Conservation (phyloP, 2,888 invertebrate genomes). For the Steromphala cineraria region DNA sequence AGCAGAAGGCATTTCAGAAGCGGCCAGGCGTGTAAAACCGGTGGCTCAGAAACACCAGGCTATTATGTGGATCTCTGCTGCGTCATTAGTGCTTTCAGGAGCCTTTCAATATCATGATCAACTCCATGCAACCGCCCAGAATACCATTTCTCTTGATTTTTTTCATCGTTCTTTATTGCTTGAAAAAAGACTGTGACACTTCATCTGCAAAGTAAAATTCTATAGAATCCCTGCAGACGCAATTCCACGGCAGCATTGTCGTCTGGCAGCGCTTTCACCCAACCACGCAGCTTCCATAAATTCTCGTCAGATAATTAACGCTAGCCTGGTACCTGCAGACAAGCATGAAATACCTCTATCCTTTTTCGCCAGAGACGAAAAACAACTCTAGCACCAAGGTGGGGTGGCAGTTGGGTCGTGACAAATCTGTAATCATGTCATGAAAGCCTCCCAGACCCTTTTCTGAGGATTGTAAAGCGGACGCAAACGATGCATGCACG, state of each 20-base stretch:
- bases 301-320: slow-evolving; percentile 21
- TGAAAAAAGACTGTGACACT: slow-evolving; percentile 15
- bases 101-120: slow-evolving; percentile 13
- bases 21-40: slow-evolving; percentile 17
- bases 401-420: background rate
- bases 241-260: slow-evolving; percentile 14
- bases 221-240: slow-evolving; percentile 18
- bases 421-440: slow-evolving; percentile 19
- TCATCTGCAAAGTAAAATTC: slow-evolving; percentile 17
- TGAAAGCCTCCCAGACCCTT: slow-evolving; percentile 12
- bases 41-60: slow-evolving; percentile 14
- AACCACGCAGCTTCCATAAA: slow-evolving; percentile 20
- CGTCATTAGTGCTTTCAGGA: slow-evolving; percentile 14
- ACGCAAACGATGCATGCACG: slow-evolving; percentile 17
- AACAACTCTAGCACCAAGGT: slow-evolving; percentile 3
- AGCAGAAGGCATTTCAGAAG: slow-evolving; percentile 20
- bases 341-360: slow-evolving; percentile 21
- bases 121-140: slow-evolving; percentile 4
- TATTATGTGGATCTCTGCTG: slow-evolving; percentile 14
- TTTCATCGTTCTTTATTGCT: slow-evolving; percentile 16
- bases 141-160: slow-evolving; percentile 1
- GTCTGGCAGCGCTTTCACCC: slow-evolving; percentile 13
- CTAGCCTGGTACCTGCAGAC: slow-evolving; percentile 17
- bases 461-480: slow-evolving; percentile 1
- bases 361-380: slow-evolving; percentile 3